Evolutionary conservation across 2,888 invertebrate species (phyloP).

Genomic region (Latheticus oryzae): DNA sequence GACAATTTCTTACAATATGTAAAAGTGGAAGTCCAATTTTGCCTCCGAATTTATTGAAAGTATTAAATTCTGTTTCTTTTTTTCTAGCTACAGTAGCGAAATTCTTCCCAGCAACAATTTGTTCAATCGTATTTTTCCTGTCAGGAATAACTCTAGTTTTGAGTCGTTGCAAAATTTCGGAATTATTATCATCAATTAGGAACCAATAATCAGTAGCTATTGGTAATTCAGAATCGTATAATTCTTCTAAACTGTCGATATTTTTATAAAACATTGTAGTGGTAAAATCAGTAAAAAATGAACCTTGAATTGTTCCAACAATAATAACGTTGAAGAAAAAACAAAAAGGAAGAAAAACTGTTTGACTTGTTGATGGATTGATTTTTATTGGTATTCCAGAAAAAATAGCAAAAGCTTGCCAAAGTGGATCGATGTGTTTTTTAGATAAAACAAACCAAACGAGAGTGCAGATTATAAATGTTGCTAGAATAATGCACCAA

Average conservation of each 20-base stretch:
- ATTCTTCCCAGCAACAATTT: too few species aligned
- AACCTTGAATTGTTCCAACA: slow-evolving; percentile 63
- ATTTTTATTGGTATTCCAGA: slow-evolving; percentile 4
- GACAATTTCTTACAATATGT: slow-evolving; percentile 64
- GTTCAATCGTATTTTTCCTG: too few species aligned
- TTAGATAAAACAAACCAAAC: slow-evolving; percentile 5
- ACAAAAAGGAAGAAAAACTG: slow-evolving; percentile 54
- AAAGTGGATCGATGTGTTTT: too few species aligned
- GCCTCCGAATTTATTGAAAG: too few species aligned
- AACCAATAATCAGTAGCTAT: slow-evolving; percentile 53
- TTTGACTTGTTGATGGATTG: background rate
- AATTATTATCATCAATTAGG: slow-evolving; percentile 52
- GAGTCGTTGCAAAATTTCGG: too few species aligned
- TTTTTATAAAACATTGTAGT: slow-evolving; percentile 63
- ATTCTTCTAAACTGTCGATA: slow-evolving; percentile 61
- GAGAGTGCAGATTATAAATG: background rate
- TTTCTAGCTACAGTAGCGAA: too few species aligned
- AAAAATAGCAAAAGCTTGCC: slow-evolving; percentile 1
- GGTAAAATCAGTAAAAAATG: slow-evolving; percentile 63
- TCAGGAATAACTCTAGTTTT: too few species aligned
- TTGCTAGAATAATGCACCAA: slow-evolving; percentile 6
- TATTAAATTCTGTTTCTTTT: too few species aligned
- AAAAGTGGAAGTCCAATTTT: too few species aligned
- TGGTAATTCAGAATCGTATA: slow-evolving; percentile 61
- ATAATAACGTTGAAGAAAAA: slow-evolving; percentile 62